A percentile compares a stretch with the other conserved stretches of the same genome.
Conservation (phyloP, 2,888 invertebrate species). For the Didymodactylos carnosus region DNA sequence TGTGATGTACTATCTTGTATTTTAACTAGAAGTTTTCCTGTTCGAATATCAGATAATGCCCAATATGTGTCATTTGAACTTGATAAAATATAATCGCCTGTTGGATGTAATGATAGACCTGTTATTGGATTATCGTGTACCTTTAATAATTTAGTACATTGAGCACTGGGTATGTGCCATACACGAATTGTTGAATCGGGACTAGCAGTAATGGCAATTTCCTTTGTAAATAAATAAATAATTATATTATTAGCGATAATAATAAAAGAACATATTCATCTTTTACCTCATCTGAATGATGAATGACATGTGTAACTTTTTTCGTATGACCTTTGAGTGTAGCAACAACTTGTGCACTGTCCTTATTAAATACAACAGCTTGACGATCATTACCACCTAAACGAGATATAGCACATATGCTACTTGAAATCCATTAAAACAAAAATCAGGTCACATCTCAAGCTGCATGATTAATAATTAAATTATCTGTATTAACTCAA, state of each 20-base stretch:
- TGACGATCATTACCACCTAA: slow-evolving; percentile 91
- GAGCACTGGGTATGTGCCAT: slow-evolving; percentile 47
- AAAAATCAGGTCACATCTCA: too few relatives aligned
- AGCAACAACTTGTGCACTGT: slow-evolving; percentile 65
- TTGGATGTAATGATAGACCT: slow-evolving; percentile 86
- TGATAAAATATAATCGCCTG: slow-evolving; percentile 86
- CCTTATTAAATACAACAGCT: slow-evolving; percentile 92
- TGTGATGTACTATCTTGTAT: not conserved
- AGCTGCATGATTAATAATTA: too few relatives aligned
- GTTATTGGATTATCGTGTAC: slow-evolving; percentile 87
- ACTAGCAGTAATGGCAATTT: slow-evolving; percentile 75
- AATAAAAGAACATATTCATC: not conserved
- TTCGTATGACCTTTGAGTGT: slow-evolving; percentile 65
- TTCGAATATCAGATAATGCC: slow-evolving; percentile 92
- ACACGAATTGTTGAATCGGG: slow-evolving; percentile 83
- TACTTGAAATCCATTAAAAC: too few relatives aligned
- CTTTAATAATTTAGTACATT: slow-evolving; percentile 54
- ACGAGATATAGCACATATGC: too few relatives aligned
- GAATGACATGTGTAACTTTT: slow-evolving; percentile 69
- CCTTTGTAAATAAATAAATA: slow-evolving; percentile 29
- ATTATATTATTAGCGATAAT: not conserved
- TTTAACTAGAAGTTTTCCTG: slow-evolving; percentile 48
- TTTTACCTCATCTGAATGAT: slow-evolving; percentile 50
- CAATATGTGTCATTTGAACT: slow-evolving; percentile 74
- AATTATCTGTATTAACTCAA: too few relatives aligned